phyloP scores from a whole-genome alignment of 2,888 invertebrate genomes.

The Dasypogon diadema region DNA sequence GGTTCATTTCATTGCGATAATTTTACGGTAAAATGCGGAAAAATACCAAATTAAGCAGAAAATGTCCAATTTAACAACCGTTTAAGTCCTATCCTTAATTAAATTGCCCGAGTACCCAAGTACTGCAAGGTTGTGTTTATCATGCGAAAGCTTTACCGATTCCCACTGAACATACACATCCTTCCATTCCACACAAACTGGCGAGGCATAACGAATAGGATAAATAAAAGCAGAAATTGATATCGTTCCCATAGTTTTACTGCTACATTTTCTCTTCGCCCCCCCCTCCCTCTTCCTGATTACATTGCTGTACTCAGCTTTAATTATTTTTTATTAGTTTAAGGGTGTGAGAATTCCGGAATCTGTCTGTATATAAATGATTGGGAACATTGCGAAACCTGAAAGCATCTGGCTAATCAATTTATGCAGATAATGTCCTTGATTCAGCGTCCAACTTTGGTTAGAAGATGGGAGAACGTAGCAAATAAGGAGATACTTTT shows the following conservation, averaged over 20 bases:
- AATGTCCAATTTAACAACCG: background rate
- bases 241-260: background rate
- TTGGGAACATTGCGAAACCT: slow-evolving; percentile 23
- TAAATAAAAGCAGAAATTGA: slow-evolving; percentile 5
- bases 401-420: slow-evolving; percentile 54
- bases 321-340: slow-evolving; percentile 50
- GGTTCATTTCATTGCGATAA: too few relatives aligned
- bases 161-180: background rate
- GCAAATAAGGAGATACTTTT: slow-evolving; percentile 25
- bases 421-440: slow-evolving; percentile 56
- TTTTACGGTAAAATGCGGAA: background rate
- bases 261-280: background rate
- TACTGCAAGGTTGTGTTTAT: background rate
- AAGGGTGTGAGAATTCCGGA: background rate
- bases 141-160: background rate
- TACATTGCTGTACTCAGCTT: slow-evolving; percentile 18
- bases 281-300: background rate
- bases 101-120: background rate
- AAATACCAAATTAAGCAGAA: background rate
- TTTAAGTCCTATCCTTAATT: background rate
- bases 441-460: slow-evolving; percentile 39
- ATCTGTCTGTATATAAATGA: slow-evolving; percentile 15
- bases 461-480: background rate
- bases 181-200: background rate
- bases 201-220: background rate